Evolutionary conservation across 2,888 invertebrate species (phyloP).

Genomic region (Chrysotoxum bicinctum): DNA sequence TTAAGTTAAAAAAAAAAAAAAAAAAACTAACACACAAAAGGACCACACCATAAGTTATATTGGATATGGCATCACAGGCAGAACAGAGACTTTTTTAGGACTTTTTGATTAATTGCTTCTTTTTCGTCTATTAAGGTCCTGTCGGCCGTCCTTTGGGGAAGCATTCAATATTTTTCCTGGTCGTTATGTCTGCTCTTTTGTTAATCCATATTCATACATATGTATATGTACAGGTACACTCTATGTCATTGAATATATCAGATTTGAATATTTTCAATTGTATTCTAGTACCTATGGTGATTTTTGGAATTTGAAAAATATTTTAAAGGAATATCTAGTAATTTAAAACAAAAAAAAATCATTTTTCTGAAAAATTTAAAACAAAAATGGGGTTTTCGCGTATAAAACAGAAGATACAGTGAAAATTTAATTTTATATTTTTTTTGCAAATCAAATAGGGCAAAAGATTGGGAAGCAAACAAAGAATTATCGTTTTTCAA

Average conservation of each 20-base stretch:
- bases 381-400: too few species aligned
- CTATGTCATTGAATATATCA: neutral
- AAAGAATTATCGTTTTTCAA: too few species aligned
- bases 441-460: too few species aligned
- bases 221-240: neutral
- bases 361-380: too few species aligned
- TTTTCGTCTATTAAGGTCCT: conserved; percentile 59
- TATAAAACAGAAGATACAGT: too few species aligned
- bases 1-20: conserved; percentile 12
- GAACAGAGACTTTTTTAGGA: conserved; percentile 51
- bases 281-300: neutral
- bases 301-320: neutral
- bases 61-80: conserved; percentile 38
- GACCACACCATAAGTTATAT: conserved; percentile 56
- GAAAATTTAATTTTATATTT: too few species aligned
- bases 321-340: too few species aligned
- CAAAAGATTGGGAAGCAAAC: too few species aligned
- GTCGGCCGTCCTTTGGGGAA: conserved; percentile 15
- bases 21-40: conserved; percentile 47
- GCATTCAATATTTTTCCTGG: neutral
- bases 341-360: too few species aligned
- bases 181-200: neutral
- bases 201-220: neutral
- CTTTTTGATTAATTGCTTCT: conserved; percentile 70
- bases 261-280: neutral